phyloP scores from a whole-genome alignment of 2,888 invertebrate species.

The Bedellia somnulentella region DNA sequence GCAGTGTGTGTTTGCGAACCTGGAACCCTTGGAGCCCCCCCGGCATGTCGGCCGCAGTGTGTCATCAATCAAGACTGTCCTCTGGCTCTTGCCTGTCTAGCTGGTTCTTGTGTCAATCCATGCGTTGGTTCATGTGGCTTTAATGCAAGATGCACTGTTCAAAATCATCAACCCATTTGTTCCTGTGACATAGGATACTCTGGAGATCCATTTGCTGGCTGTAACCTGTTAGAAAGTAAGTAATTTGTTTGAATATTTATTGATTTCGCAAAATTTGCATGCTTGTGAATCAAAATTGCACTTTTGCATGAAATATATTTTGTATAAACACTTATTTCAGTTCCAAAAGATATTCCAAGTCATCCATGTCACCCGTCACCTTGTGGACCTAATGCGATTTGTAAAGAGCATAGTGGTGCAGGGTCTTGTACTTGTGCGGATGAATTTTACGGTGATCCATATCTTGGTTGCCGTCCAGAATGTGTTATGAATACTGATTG shows the following conservation, averaged over 20 bases:
- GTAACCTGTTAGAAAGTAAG: constrained; percentile 64
- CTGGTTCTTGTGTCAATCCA: constrained; percentile 73
- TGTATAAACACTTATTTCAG: constrained; percentile 34
- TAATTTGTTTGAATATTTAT: neutral
- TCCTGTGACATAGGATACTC: constrained; percentile 72
- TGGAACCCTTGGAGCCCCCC: constrained; percentile 78
- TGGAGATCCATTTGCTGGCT: constrained; percentile 80
- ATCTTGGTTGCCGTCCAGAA: constrained; percentile 78
- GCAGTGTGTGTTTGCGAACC: constrained; percentile 74
- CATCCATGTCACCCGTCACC: constrained; percentile 79
- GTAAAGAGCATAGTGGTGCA: constrained; percentile 72
- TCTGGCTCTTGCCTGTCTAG: constrained; percentile 69
- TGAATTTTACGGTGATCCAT: constrained; percentile 78
- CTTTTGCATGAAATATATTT: constrained; percentile 6
- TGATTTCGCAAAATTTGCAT: neutral
- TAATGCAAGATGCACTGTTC: constrained; percentile 72
- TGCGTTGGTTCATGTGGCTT: constrained; percentile 77
- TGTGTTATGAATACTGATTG: constrained; percentile 80
- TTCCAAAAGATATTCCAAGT: constrained; percentile 59
- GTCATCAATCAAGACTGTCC: constrained; percentile 79
- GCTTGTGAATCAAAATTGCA: no score
- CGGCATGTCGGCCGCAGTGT: constrained; percentile 77
- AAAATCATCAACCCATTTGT: constrained; percentile 77
- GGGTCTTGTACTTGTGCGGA: constrained; percentile 76
- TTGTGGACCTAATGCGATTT: constrained; percentile 78